phyloP scores from a whole-genome alignment of 2,888 invertebrate genomes.

The Cenopis cana region DNA sequence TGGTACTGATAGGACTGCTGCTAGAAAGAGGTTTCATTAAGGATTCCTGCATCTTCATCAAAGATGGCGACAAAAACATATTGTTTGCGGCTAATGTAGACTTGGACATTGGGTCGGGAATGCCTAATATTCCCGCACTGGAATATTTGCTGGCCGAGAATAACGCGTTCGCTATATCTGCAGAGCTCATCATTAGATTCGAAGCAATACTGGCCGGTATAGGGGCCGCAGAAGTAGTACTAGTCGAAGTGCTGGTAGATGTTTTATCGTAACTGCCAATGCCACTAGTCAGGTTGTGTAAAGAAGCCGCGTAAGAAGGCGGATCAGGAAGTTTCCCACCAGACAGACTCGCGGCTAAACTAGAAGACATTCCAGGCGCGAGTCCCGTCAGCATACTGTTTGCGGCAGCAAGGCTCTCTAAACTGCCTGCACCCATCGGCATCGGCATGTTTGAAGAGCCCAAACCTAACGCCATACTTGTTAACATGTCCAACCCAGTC shows the following conservation, averaged over 20 bases:
- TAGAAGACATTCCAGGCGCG: constrained; percentile 73
- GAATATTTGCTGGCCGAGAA: constrained; percentile 88
- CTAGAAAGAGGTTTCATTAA: constrained; percentile 85
- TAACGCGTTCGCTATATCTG: constrained; percentile 87
- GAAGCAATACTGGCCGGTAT: constrained; percentile 84
- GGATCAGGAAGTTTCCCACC: constrained; percentile 77
- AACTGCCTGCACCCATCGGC: constrained; percentile 71
- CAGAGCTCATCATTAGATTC: constrained; percentile 86
- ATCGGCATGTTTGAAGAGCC: constrained; percentile 76
- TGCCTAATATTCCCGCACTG: constrained; percentile 86
- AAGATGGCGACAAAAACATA: constrained; percentile 90
- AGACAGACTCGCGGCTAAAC: constrained; percentile 74
- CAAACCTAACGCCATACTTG: constrained; percentile 81
- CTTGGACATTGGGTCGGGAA: constrained; percentile 91
- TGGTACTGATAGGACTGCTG: constrained; percentile 82
- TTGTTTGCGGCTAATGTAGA: constrained; percentile 91
- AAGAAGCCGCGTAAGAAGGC: constrained; percentile 77
- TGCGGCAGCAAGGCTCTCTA: constrained; percentile 81
- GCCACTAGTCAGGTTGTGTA: constrained; percentile 75
- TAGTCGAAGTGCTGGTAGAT: constrained; percentile 79
- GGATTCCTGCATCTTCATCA: constrained; percentile 89
- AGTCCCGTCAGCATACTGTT: constrained; percentile 79
- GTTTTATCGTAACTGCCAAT: constrained; percentile 77
- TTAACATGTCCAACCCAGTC: constrained; percentile 80
- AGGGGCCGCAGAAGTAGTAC: constrained; percentile 78